phyloP scores from a whole-genome alignment of 2,797 vertebrate species.

The Pterois miles region DNA sequence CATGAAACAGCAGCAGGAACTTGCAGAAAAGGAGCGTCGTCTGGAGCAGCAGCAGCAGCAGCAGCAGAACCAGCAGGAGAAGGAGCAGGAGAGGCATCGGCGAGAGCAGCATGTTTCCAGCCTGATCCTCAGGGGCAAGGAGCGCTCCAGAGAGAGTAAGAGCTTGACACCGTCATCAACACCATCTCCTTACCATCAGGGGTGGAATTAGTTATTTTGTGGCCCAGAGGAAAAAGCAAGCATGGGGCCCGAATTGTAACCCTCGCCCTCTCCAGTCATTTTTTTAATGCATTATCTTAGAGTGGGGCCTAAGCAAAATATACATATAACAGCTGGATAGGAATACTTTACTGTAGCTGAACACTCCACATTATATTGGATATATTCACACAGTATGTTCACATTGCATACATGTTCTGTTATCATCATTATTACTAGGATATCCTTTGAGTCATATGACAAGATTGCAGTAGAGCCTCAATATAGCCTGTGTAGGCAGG shows the following conservation, averaged over 20 bases:
- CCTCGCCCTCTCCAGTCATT: constrained; percentile 27
- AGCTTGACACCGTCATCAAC: constrained; percentile 55
- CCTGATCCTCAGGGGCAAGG: constrained; percentile 91
- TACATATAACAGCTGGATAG: constrained; percentile 18
- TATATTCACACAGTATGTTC: not conserved
- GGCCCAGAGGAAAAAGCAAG: constrained; percentile 24
- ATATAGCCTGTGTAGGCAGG: not conserved
- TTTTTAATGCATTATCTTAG: constrained; percentile 18
- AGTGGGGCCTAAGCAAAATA: constrained; percentile 1
- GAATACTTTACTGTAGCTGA: constrained; percentile 1
- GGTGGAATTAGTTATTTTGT: constrained; percentile 15
- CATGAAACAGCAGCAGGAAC: constrained; percentile 98
- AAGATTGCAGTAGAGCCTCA: not conserved
- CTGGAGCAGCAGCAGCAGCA: constrained; percentile 93
- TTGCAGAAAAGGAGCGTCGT: constrained; percentile 95
- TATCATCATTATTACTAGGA: constrained; percentile 4
- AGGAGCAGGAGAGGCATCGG: constrained; percentile 94
- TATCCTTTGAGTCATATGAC: not conserved
- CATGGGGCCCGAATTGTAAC: constrained; percentile 1
- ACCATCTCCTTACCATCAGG: constrained; percentile 21
- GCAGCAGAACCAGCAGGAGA: constrained; percentile 96
- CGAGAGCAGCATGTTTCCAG: constrained; percentile 91
- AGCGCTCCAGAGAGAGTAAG: constrained; percentile 98
- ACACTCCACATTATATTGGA: not conserved
- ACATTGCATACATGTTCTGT: constrained; percentile 1